Conservation (phyloP, 2,797 vertebrate genomes). For the Lophius americanus region DNA sequence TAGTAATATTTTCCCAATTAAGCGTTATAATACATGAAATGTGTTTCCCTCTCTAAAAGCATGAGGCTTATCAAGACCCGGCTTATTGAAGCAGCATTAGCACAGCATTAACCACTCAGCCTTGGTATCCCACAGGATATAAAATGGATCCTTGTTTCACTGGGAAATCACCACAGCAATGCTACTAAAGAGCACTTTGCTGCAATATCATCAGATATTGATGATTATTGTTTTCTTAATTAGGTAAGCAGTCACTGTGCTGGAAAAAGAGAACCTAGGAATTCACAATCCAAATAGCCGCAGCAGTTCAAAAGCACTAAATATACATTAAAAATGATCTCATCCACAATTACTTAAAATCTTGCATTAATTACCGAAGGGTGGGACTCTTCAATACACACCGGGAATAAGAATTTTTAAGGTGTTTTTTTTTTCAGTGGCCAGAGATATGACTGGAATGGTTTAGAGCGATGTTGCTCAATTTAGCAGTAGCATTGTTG, state of each 20-base stretch:
- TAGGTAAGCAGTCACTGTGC: constrained; percentile 33
- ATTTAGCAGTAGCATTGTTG: constrained; percentile 68
- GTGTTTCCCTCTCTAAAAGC: constrained; percentile 72
- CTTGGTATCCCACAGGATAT: constrained; percentile 76
- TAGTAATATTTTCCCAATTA: constrained; percentile 53
- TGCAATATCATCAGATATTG: constrained; percentile 59
- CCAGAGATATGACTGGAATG: constrained; percentile 55
- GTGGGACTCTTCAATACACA: too few relatives aligned
- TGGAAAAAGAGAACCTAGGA: constrained; percentile 32
- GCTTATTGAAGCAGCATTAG: constrained; percentile 77
- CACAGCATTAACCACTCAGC: constrained; percentile 77
- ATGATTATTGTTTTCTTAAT: constrained; percentile 57
- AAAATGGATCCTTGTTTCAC: constrained; percentile 76
- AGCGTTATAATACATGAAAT: constrained; percentile 70
- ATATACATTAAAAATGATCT: constrained; percentile 24
- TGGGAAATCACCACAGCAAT: constrained; percentile 61
- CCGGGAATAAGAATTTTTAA: neutral
- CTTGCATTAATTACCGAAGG: constrained; percentile 5
- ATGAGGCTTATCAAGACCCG: constrained; percentile 71
- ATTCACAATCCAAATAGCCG: constrained; percentile 41
- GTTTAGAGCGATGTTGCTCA: constrained; percentile 62
- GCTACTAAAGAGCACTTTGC: constrained; percentile 67
- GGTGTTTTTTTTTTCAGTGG: constrained; percentile 42
- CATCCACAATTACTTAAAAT: neutral
- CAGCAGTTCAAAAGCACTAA: constrained; percentile 15